Evolutionary conservation across 2,113 vertebrate genomes (phyloP).

Genomic region (Xenopus tropicalis): DNA sequence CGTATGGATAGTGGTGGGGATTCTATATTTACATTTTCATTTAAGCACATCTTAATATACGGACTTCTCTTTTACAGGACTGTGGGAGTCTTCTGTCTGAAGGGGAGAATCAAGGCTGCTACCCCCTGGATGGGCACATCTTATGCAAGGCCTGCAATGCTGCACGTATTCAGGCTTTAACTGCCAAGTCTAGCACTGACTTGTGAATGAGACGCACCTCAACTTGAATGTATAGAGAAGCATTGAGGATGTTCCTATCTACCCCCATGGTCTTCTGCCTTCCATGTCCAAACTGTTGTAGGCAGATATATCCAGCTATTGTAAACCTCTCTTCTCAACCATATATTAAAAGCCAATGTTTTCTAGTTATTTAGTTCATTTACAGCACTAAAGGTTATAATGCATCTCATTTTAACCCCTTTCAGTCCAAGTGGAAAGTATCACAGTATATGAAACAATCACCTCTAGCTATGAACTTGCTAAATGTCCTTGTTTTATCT

Average conservation of each 20-base stretch:
- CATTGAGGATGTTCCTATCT: conserved; percentile 46
- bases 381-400: too few relatives aligned
- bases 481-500: too few relatives aligned
- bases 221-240: conserved; percentile 5
- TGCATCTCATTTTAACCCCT: too few relatives aligned
- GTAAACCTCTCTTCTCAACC: not conserved
- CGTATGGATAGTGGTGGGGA: conserved; percentile 27
- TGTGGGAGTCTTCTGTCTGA: conserved; percentile 91
- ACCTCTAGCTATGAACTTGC: too few relatives aligned
- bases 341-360: not conserved
- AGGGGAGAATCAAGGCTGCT: conserved; percentile 97
- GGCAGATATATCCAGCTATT: not conserved
- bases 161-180: conserved; percentile 88
- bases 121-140: conserved; percentile 94
- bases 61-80: conserved; percentile 65
- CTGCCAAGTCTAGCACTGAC: conserved; percentile 96
- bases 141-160: conserved; percentile 97
- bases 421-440: too few relatives aligned
- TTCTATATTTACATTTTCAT: too few relatives aligned
- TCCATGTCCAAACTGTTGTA: conserved; percentile 1
- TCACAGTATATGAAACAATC: too few relatives aligned
- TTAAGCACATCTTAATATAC: too few relatives aligned
- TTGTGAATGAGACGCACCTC: conserved; percentile 71
- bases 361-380: not conserved
- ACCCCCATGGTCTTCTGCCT: conserved; percentile 35